Percentiles rank a stretch among this genome's conserved stretches.
Conservation (phyloP, 2,888 invertebrate genomes). For the Drosophila paucipuncta region DNA sequence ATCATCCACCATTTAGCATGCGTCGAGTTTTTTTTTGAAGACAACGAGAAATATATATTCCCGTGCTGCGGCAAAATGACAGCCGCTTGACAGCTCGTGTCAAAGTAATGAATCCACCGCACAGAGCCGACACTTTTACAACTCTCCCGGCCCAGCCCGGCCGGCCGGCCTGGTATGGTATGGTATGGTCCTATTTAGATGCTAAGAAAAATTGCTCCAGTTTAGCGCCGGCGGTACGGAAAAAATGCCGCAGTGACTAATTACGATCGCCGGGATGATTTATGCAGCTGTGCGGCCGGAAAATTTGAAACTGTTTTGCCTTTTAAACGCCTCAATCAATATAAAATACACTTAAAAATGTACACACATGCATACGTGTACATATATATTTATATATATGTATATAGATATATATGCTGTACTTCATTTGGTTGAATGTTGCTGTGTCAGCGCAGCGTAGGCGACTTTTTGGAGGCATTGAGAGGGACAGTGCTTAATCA, state of each 20-base stretch:
- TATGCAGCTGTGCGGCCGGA: slow-evolving; percentile 71
- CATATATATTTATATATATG: neutral
- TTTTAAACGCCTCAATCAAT: slow-evolving; percentile 72
- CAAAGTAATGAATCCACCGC: slow-evolving; percentile 84
- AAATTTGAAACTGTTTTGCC: slow-evolving; percentile 55
- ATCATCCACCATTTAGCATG: slow-evolving; percentile 70
- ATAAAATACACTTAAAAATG: slow-evolving; percentile 29
- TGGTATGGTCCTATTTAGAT: slow-evolving; percentile 30
- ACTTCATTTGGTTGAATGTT: slow-evolving; percentile 18
- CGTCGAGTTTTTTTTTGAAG: slow-evolving; percentile 45
- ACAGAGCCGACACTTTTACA: slow-evolving; percentile 82
- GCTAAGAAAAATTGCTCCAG: slow-evolving; percentile 79
- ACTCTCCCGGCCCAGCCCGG: slow-evolving; percentile 43
- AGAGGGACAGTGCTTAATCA: slow-evolving; percentile 58
- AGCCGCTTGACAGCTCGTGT: slow-evolving; percentile 84
- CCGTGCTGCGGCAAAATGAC: slow-evolving; percentile 79
- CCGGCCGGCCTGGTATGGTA: neutral
- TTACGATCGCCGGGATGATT: slow-evolving; percentile 77
- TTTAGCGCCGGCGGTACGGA: slow-evolving; percentile 65
- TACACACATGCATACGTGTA: neutral
- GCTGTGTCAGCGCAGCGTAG: slow-evolving; percentile 51
- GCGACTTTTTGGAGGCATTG: slow-evolving; percentile 25
- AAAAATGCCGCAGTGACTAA: slow-evolving; percentile 76
- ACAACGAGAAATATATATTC: slow-evolving; percentile 60
- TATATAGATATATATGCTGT: neutral